Percentiles rank a stretch among this genome's conserved stretches.
phyloP scores from a whole-genome alignment of 53 echinoderm and acorn worm genomes.

The Patiria pectinifera region DNA sequence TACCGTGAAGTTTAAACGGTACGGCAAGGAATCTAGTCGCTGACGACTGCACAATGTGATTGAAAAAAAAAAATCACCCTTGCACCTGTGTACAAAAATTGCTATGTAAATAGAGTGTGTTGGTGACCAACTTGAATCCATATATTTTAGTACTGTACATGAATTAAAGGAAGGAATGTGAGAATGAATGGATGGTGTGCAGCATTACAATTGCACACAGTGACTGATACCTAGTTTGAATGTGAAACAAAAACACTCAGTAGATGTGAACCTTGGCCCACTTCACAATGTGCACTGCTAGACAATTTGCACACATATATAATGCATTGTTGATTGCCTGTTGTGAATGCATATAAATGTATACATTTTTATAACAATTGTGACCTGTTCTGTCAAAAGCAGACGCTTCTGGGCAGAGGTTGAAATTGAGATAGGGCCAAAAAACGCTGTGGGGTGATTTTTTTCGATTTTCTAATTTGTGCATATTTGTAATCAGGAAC shows the following conservation, averaged over 20 bases:
- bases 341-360: too few relatives aligned
- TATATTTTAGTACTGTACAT: constrained; percentile 48
- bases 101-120: constrained; percentile 20
- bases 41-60: not conserved
- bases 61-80: not conserved
- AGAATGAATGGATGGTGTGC: not conserved
- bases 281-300: not conserved
- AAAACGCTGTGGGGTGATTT: too few relatives aligned
- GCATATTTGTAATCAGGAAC: too few relatives aligned
- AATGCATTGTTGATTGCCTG: too few relatives aligned
- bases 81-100: not conserved
- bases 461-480: too few relatives aligned
- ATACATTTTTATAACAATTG: too few relatives aligned
- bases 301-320: too few relatives aligned
- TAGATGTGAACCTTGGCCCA: not conserved
- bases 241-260: not conserved
- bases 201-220: not conserved
- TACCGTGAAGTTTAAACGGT: constrained; percentile 2
- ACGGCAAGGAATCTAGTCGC: not conserved
- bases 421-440: too few relatives aligned
- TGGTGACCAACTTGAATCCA: constrained; percentile 27
- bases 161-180: not conserved
- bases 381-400: too few relatives aligned
- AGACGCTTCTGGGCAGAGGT: too few relatives aligned
- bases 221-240: not conserved